These are phyloP conservation scores for Lithophane ornitopus DNA, from an alignment of 2,888 invertebrate species.

Conservation along the genomic window DNA sequence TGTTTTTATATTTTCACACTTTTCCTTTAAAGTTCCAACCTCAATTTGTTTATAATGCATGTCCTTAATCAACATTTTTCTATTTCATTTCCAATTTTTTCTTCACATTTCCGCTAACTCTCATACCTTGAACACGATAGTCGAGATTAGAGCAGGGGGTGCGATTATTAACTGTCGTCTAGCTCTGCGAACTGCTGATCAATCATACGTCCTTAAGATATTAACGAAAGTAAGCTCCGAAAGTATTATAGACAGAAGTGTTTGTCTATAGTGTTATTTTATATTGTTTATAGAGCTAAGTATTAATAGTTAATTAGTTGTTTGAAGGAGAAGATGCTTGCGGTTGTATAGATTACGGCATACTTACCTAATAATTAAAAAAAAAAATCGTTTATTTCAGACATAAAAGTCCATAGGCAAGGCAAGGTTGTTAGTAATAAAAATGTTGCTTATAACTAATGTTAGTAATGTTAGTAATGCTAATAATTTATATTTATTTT, in stretches of 20 bases:
- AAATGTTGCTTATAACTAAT: no score
- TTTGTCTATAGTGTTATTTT: constrained; percentile 54
- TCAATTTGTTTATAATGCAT: no score
- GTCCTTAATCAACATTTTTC: not conserved
- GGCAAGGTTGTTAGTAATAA: no score
- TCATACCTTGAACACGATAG: constrained; percentile 38
- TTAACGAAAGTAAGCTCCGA: constrained; percentile 69
- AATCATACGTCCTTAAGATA: constrained; percentile 83
- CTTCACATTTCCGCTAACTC: constrained; percentile 48
- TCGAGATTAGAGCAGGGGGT: constrained; percentile 74
- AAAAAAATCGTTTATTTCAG: no score
- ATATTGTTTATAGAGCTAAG: not conserved
- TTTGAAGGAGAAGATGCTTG: not conserved
- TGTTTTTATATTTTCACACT: no score
- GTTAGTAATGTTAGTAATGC: no score
- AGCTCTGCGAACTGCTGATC: constrained; percentile 85
- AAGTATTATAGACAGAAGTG: constrained; percentile 53
- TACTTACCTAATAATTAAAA: not conserved
- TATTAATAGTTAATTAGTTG: not conserved
- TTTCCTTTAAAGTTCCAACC: no score
- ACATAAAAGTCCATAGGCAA: no score
- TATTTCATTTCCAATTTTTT: not conserved
- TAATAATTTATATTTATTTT: no score
- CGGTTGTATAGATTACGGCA: not conserved
- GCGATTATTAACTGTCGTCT: constrained; percentile 89